Evolutionary conservation across 2,888 invertebrate species (phyloP), one percentile per base, ranked within the genome.

Genomic region (Drosophila buzzatii): DNA sequence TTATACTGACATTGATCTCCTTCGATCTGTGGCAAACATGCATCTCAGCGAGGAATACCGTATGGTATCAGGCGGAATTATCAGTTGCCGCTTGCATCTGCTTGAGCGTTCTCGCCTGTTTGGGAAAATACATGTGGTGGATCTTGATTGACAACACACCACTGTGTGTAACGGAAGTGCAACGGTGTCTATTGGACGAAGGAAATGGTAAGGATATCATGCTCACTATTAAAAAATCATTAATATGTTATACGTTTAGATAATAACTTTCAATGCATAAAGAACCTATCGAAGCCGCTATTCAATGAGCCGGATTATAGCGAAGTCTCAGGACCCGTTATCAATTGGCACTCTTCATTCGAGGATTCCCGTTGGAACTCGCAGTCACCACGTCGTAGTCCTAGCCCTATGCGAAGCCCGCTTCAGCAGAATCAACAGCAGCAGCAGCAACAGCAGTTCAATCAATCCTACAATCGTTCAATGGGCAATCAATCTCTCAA

Each of bases 31-130:
- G 77, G 8, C 83, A 90, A 52, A 89, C 91, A n/a, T 93, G 92
- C 37, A 3, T 44, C 7, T 87, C 89, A 0, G 81, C 70, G 35
- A 76, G 81, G 1, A 56, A 65, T 0, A 89, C 88, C 0, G 87
- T 91, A 1, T 93, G 91, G 91, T 93, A 93, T 74, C 93, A 94
- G 67, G 57, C 92, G 0, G 94, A 94, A 80, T 94, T 93, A 81
- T 69, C 80, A 10, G 77, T 94, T 2, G 92, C 93, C 2, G 70
- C 92, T 1, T 83, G 95, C 73, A 91, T 94, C 53, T 92, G 91
- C 1, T 71, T 95, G 0, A 95, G 95, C 80, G 91, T 94, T 1
- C 14, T 94, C 2, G 94, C 94, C 75, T 94, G 95, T 82, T 91
- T 95, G 51, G 78, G 90, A 23, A 93, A 92, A 78, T 95, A 94